These are phyloP conservation scores for Xenotilapia longispinis DNA, from an alignment of 2,113 vertebrate genomes.

Conservation along the genomic window DNA sequence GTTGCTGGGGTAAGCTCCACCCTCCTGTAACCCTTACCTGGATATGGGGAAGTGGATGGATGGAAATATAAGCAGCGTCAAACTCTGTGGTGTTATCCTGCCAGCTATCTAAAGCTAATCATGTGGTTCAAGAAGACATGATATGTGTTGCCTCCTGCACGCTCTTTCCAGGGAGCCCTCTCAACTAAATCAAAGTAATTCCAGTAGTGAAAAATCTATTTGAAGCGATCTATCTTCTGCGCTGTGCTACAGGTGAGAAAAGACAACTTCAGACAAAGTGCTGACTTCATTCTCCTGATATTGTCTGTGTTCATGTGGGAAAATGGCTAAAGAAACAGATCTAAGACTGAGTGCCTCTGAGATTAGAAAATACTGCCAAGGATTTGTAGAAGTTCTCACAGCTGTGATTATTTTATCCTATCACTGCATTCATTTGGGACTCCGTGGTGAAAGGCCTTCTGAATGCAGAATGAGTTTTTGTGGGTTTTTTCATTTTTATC, in stretches of 20 bases:
- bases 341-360: not conserved
- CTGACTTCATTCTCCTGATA: not conserved
- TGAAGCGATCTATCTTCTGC: rapidly evolving
- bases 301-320: not conserved
- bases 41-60: rapidly evolving
- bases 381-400: not conserved
- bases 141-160: not conserved
- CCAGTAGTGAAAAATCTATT: not conserved
- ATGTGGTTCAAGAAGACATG: not conserved
- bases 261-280: not conserved
- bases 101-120: not conserved
- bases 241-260: not conserved
- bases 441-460: not conserved
- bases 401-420: not conserved
- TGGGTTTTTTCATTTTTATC: not conserved
- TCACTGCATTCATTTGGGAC: not conserved
- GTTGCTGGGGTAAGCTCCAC: not conserved
- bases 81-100: not conserved
- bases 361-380: not conserved
- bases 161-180: not conserved
- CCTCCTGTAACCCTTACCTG: not conserved
- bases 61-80: rapidly evolving
- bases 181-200: not conserved
- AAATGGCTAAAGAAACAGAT: not conserved
- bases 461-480: not conserved